These are phyloP conservation scores for Dicentrarchus labrax DNA, from an alignment of 2,113 vertebrate species.

Conservation along the genomic window DNA sequence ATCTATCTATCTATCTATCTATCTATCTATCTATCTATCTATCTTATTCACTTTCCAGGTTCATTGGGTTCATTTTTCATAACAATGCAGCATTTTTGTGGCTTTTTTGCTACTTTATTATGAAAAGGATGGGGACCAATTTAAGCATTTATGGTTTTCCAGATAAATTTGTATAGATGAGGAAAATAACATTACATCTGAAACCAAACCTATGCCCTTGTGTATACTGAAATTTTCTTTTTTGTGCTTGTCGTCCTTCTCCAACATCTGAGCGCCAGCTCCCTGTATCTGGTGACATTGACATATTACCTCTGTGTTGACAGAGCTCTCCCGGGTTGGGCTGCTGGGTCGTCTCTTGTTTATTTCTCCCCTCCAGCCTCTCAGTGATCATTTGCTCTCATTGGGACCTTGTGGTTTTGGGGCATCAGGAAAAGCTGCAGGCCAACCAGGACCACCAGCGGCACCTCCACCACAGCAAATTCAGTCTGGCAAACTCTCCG, in stretches of 20 bases:
- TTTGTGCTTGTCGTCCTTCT: not conserved
- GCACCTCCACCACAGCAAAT: conserved; percentile 29
- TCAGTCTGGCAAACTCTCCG: conserved; percentile 35
- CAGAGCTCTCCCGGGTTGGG: conserved; percentile 33
- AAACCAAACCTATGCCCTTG: not conserved
- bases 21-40: no score
- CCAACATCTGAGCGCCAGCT: conserved; percentile 1
- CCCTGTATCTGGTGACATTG: conserved; percentile 54
- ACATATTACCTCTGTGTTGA: conserved; percentile 48
- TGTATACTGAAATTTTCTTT: not conserved
- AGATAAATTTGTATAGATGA: not conserved
- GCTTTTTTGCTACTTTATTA: not conserved
- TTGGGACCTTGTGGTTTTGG: not conserved
- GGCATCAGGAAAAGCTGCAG: conserved; percentile 48
- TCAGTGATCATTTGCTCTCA: conserved; percentile 32
- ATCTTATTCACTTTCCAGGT: no score
- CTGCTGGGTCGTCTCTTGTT: conserved; percentile 29
- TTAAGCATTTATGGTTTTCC: not conserved
- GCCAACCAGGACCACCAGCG: conserved; percentile 36
- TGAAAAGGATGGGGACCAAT: not conserved
- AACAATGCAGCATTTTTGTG: not conserved
- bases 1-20: no score
- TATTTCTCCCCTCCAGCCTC: conserved; percentile 36
- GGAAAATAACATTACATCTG: not conserved
- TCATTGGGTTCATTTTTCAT: not conserved